A percentile compares a stretch with the other conserved stretches of the same genome.
Conservation (phyloP, 2,113 vertebrate genomes). For the Microtus oregoni region DNA sequence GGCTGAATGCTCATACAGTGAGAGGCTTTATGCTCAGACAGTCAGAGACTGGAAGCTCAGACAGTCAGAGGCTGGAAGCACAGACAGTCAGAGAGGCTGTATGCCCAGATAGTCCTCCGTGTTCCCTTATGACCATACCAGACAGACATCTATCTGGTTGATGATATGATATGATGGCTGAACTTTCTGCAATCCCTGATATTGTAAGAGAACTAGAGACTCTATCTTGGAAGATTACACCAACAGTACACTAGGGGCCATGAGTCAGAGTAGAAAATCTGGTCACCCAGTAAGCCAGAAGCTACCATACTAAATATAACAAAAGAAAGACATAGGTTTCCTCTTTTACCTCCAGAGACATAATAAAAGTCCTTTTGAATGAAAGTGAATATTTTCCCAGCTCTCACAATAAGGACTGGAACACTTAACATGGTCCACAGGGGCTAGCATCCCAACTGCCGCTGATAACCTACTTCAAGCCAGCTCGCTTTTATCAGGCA, state of each 20-base stretch:
- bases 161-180: not conserved
- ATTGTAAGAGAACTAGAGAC: not conserved
- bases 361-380: not conserved
- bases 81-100: no score
- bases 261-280: not conserved
- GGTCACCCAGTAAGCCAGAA: not conserved
- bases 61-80: no score
- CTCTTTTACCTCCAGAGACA: not conserved
- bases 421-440: not conserved
- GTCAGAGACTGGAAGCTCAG: no score
- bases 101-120: not conserved
- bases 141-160: no score
- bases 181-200: not conserved
- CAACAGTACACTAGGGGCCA: not conserved
- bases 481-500: not conserved
- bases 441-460: accelerated
- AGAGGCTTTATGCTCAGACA: no score
- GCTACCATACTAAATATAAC: not conserved
- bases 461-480: not conserved
- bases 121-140: not conserved
- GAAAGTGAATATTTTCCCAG: not conserved
- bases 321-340: not conserved
- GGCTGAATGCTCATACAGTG: no score
- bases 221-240: accelerated
- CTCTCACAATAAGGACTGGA: not conserved